These are phyloP conservation scores for Staurois parvus DNA, from an alignment of 2,797 vertebrate species.

Conservation along the genomic window DNA sequence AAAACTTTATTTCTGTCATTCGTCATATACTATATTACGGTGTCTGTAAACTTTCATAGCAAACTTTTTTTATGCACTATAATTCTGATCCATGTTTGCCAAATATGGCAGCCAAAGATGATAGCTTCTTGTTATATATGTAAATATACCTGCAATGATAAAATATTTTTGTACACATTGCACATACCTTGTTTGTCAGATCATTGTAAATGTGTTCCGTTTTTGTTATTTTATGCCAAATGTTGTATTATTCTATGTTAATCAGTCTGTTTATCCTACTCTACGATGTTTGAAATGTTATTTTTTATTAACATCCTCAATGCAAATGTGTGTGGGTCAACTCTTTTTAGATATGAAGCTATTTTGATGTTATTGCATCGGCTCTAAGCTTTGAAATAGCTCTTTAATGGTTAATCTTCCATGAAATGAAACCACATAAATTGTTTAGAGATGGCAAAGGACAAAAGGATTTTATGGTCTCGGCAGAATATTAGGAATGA, in stretches of 20 bases:
- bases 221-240: slow-evolving; percentile 75
- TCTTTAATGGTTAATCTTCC: slow-evolving; percentile 51
- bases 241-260: slow-evolving; percentile 67
- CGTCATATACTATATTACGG: neutral
- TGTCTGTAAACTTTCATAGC: slow-evolving; percentile 4
- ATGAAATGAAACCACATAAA: slow-evolving; percentile 53
- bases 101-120: slow-evolving; percentile 30
- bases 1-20: neutral
- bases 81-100: slow-evolving; percentile 4
- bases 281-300: slow-evolving; percentile 42
- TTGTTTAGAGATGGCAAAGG: slow-evolving; percentile 47
- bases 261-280: slow-evolving; percentile 67
- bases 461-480: slow-evolving; percentile 33
- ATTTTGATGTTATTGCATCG: slow-evolving; percentile 24
- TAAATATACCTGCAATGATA: slow-evolving; percentile 79
- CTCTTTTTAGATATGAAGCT: slow-evolving; percentile 29
- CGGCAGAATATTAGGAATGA: slow-evolving; percentile 31
- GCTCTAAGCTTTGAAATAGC: slow-evolving; percentile 37
- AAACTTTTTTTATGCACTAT: slow-evolving; percentile 11
- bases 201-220: slow-evolving; percentile 78
- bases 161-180: slow-evolving; percentile 79
- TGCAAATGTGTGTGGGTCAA: slow-evolving; percentile 35
- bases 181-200: slow-evolving; percentile 68
- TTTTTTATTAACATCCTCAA: slow-evolving; percentile 54
- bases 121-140: slow-evolving; percentile 63